A percentile compares a stretch with the other conserved stretches of the same genome.
Conservation (phyloP, 2,888 invertebrate species). For the Rotaria macrura region DNA sequence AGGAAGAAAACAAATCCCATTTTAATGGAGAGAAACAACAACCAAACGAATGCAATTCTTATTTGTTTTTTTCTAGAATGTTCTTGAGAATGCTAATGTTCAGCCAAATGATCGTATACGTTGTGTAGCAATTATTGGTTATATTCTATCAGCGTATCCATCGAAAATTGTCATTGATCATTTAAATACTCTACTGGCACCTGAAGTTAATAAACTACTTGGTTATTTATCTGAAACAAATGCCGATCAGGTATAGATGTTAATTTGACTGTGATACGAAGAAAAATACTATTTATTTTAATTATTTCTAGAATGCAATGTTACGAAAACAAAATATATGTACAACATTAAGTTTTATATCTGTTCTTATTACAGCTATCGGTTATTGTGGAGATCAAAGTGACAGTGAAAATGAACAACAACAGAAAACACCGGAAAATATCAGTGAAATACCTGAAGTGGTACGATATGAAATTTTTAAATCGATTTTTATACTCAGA, state of each 20-base stretch:
- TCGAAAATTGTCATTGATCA: slow-evolving; percentile 10
- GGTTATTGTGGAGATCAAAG: slow-evolving; percentile 17
- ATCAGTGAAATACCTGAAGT: neutral
- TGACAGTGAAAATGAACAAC: neutral
- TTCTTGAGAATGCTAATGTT: neutral
- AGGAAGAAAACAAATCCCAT: neutral
- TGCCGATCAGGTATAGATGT: neutral
- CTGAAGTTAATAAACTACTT: slow-evolving; percentile 2
- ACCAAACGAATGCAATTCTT: neutral
- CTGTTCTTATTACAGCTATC: neutral
- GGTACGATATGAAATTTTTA: neutral
- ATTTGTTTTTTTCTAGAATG: neutral
- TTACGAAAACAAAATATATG: slow-evolving; percentile 9
- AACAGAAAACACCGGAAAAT: neutral
- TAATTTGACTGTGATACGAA: no score
- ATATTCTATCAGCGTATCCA: slow-evolving; percentile 13
- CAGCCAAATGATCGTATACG: slow-evolving; percentile 15
- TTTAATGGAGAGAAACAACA: neutral
- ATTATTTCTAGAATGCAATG: neutral
- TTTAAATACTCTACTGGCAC: slow-evolving; percentile 6
- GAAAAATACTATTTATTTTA: no score
- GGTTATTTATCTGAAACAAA: neutral
- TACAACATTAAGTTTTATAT: slow-evolving; percentile 20
- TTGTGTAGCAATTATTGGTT: slow-evolving; percentile 19
- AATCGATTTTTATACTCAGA: no score